phyloP scores from a whole-genome alignment of 1,140 invertebrate genomes.

The Polypedilum vanderplanki region DNA sequence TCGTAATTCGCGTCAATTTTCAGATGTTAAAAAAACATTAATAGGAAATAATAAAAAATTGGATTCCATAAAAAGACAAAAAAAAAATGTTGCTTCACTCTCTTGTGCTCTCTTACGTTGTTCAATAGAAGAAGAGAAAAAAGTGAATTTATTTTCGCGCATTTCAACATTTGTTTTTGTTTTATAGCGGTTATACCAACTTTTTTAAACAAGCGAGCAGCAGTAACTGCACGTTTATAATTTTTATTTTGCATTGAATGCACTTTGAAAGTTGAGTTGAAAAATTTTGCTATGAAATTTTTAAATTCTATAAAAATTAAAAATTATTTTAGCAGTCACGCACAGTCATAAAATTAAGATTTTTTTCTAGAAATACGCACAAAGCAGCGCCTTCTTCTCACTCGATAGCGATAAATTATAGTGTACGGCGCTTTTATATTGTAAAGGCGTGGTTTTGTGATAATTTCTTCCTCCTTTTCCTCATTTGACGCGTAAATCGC shows the following conservation, averaged over 20 bases:
- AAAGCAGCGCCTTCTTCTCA: too few species aligned
- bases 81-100: not conserved
- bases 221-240: not conserved
- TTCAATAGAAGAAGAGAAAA: too few species aligned
- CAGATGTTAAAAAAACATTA: constrained; percentile 24
- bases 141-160: not conserved
- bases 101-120: too few species aligned
- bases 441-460: constrained; percentile 27
- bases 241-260: not conserved
- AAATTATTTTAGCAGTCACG: too few species aligned
- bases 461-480: not conserved
- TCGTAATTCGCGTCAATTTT: not conserved
- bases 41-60: constrained; percentile 21
- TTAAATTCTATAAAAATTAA: too few species aligned
- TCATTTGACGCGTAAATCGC: too few species aligned
- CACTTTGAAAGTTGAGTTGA: not conserved
- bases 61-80: not conserved
- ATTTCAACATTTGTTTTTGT: constrained; percentile 23
- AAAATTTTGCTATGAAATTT: too few species aligned
- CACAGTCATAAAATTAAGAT: too few species aligned
- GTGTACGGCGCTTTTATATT: not conserved
- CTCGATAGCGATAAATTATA: too few species aligned
- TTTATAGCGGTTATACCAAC: constrained; percentile 23
- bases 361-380: too few species aligned
- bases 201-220: not conserved